Evolutionary conservation across 2,797 vertebrate genomes (phyloP).

Genomic region (Florisuga fusca): DNA sequence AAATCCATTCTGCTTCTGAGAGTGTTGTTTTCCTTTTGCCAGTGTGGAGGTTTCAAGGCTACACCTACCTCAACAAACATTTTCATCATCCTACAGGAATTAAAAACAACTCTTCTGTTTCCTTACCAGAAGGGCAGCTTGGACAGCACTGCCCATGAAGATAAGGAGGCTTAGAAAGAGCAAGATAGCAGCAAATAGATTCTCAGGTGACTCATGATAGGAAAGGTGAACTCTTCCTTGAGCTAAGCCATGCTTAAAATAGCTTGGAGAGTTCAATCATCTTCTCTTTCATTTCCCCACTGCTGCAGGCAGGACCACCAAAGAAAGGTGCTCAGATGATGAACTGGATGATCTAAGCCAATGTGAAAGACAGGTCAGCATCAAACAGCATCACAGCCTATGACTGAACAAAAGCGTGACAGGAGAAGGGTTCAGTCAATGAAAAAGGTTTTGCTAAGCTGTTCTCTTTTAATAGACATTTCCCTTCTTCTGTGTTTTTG

Average conservation of each 20-base stretch:
- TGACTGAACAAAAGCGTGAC: not conserved
- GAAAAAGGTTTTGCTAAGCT: conserved; percentile 37
- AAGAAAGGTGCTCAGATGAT: not conserved
- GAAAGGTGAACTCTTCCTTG: not conserved
- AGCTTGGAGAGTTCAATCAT: not conserved
- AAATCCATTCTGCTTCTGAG: not conserved
- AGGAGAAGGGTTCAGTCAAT: not conserved
- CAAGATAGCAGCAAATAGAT: not conserved
- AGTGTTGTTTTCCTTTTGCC: not conserved
- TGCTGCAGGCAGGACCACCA: conserved; percentile 1
- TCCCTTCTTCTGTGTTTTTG: not conserved
- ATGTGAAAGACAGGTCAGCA: conserved; percentile 37
- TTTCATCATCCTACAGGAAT: not conserved
- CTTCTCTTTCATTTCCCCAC: not conserved
- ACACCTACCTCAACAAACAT: not conserved
- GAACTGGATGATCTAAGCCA: not conserved
- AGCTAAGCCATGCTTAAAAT: not conserved
- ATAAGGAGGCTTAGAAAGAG: not conserved
- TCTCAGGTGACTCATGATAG: not conserved
- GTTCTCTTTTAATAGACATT: not conserved
- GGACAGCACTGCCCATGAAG: not conserved
- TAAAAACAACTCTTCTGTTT: not conserved
- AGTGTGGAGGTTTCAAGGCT: not conserved
- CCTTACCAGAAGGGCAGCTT: not conserved
- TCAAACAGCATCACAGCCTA: not conserved